Evolutionary conservation across 2,797 vertebrate species (phyloP), one percentile per base, ranked within the genome.

Genomic region (Rhinophrynus dorsalis): DNA sequence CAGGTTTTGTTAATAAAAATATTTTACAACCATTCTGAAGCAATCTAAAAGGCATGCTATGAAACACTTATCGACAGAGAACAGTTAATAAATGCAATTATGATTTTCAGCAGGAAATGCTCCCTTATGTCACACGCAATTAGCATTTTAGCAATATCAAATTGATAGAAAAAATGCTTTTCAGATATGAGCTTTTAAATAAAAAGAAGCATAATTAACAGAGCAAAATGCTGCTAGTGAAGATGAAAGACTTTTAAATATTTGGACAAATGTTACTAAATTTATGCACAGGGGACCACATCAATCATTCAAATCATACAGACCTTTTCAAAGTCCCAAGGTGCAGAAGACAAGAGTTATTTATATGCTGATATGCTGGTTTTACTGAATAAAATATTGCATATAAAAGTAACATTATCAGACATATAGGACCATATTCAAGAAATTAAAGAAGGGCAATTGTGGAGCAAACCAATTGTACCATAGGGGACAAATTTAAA

Each of bases 51-150:
- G 79, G 70, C 40, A 67, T 75, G 75, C 73, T 59, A 52, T 74
- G 66, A 45, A 82, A 76, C 73, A 73, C 72, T 81, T 84, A 82
- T 79, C 79, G 65, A 42, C 66, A 77, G 70, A 47, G 67, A 75
- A 51, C 76, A 81, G 79, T 78, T 79, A 78, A 67, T 68, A 78
- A 79, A 82, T 48, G 59, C 76, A 81, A 83, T 82, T 84, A 83
- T 74, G 77, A 74, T 83, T 79, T 79, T 76, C 72, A 73, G 74
- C 63, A 78, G 75, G 76, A 81, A 65, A 78, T 58, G 69, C 77
- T 82, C 82, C 82, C 80, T 74, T 74, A 79, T 81, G 81, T 76
- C 79, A 77, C 64, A 61, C 65, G 77, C 82, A 84, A 84, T 81
- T 82, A 79, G 77, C 68, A 78, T 76, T 83, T 51, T 67, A 27